phyloP scores from a whole-genome alignment of 2,113 vertebrate genomes.

The Podiceps cristatus region DNA sequence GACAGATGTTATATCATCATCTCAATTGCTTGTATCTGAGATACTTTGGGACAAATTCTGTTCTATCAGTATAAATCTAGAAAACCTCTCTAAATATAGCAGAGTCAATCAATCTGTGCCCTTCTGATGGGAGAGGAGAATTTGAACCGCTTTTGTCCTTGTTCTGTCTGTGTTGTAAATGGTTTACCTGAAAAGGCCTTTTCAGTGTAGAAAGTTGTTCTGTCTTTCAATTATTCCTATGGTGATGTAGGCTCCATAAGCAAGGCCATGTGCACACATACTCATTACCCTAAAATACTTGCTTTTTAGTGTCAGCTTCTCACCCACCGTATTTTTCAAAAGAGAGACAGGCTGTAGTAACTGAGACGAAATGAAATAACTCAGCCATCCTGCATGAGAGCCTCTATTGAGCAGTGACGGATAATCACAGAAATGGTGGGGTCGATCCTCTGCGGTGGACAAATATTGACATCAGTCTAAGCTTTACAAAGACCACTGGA shows the following conservation, averaged over 20 bases:
- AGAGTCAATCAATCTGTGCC: background rate
- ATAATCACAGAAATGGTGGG: background rate
- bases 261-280: background rate
- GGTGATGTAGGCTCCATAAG: background rate
- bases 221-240: background rate
- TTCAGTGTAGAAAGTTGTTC: background rate
- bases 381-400: background rate
- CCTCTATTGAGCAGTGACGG: fast-evolving
- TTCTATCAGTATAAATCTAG: background rate
- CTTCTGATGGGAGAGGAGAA: background rate
- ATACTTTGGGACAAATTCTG: background rate
- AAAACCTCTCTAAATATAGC: background rate
- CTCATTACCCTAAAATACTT: background rate
- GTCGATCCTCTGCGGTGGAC: background rate
- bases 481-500: background rate
- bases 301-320: background rate
- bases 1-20: background rate
- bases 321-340: background rate
- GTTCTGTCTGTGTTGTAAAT: background rate
- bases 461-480: background rate
- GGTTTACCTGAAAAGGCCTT: background rate
- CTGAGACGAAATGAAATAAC: background rate
- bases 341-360: background rate
- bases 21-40: background rate
- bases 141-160: background rate